Evolutionary conservation across 1,140 invertebrate genomes (phyloP).

Genomic region (Brevipalpus yothersi): DNA sequence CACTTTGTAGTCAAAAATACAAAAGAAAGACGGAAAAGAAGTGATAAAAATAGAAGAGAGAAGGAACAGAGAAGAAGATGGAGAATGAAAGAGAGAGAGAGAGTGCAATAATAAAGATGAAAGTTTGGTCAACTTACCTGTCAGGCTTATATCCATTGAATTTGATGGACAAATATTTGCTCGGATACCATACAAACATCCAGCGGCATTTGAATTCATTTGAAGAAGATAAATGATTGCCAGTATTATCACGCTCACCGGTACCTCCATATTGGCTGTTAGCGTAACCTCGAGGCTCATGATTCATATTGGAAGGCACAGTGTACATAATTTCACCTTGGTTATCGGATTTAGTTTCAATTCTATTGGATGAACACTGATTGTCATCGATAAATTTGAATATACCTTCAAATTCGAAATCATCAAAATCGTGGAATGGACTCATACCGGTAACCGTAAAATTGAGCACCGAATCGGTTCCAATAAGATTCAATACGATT

Average conservation of each 20-base stretch:
- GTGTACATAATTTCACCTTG: background rate
- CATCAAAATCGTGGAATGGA: slow-evolving; percentile 50
- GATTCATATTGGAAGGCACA: background rate
- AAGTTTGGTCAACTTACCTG: background rate
- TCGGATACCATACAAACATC: background rate
- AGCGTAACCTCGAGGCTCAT: too few species aligned
- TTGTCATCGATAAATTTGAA: slow-evolving; percentile 39
- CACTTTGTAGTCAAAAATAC: too few species aligned
- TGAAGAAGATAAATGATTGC: background rate
- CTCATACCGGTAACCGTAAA: slow-evolving; percentile 56
- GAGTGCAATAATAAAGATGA: background rate
- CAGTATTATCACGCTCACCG: background rate
- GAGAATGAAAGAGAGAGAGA: background rate
- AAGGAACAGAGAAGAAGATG: background rate
- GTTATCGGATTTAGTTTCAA: background rate
- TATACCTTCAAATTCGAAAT: slow-evolving; percentile 52
- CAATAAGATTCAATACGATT: slow-evolving; percentile 43
- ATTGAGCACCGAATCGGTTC: slow-evolving; percentile 47
- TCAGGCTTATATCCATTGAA: background rate
- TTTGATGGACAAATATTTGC: background rate
- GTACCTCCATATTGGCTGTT: too few species aligned
- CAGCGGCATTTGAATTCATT: background rate
- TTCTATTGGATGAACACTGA: background rate
- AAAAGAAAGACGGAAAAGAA: background rate
- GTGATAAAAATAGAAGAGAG: background rate